These are phyloP conservation scores for Myripristis murdjan DNA, from an alignment of 2,797 vertebrate genomes.

Conservation along the genomic window DNA sequence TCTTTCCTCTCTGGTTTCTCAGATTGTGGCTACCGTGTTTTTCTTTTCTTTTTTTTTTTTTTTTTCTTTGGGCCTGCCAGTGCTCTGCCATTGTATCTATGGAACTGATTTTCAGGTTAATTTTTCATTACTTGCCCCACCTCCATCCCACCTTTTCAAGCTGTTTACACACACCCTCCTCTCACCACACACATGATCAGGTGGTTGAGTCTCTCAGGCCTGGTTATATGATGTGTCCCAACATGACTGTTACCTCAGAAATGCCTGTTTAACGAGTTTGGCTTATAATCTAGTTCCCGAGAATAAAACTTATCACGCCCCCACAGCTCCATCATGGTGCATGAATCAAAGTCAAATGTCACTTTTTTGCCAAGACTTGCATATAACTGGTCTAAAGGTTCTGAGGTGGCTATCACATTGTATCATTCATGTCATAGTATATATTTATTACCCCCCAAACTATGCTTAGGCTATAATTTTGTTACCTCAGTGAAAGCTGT, in stretches of 20 bases:
- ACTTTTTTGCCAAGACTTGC: neutral
- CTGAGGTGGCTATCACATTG: neutral
- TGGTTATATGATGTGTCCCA: slow-evolving; percentile 25
- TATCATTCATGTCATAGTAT: neutral
- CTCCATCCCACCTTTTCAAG: neutral
- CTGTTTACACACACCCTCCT: neutral
- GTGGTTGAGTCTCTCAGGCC: slow-evolving; percentile 1
- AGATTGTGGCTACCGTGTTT: neutral
- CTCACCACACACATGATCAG: neutral
- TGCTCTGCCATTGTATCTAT: neutral
- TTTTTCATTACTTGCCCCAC: neutral
- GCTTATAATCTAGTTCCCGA: neutral
- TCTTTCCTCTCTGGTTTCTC: slow-evolving; percentile 6
- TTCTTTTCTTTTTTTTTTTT: no score
- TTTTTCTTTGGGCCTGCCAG: neutral
- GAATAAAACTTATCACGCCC: slow-evolving; percentile 42
- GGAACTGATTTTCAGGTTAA: neutral
- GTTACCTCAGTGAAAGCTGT: neutral
- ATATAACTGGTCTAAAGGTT: neutral
- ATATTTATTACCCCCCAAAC: neutral
- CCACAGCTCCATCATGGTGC: neutral
- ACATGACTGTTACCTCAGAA: slow-evolving; percentile 57
- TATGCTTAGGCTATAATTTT: neutral
- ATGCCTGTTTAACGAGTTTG: slow-evolving; percentile 48
- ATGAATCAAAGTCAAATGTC: neutral